Conservation (phyloP, 1,140 invertebrate genomes). For the Drosophila mayri region DNA sequence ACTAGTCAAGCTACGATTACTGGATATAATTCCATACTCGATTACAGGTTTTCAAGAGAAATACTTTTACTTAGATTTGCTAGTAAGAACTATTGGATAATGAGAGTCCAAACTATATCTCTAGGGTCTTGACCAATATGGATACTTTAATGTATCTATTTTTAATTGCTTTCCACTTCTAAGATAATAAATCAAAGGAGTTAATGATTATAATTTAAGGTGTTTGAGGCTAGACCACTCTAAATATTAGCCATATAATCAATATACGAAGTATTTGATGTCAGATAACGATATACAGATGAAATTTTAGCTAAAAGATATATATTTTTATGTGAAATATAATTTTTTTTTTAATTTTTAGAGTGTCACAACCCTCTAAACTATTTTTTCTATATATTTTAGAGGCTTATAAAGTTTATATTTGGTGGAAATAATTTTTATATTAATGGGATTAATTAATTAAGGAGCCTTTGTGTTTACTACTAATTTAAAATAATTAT, state of each 20-base stretch:
- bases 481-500: not conserved
- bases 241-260: not conserved
- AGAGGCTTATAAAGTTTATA: not conserved
- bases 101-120: not conserved
- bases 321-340: not conserved
- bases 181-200: not conserved
- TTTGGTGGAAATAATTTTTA: not conserved
- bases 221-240: not conserved
- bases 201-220: not conserved
- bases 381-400: not conserved
- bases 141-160: conserved; percentile 8
- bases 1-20: conserved; percentile 39
- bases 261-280: not conserved
- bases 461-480: not conserved
- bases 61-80: conserved; percentile 10
- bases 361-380: not conserved
- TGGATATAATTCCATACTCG: conserved; percentile 10
- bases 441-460: no score
- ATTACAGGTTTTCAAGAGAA: conserved; percentile 15
- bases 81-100: conserved; percentile 4
- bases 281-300: no score
- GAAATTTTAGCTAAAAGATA: not conserved
- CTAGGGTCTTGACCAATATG: conserved; percentile 15
- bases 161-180: not conserved
- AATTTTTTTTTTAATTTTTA: not conserved